Base-by-base conservation (phyloP, 1,140 invertebrate genomes). In the Eubasilissa regina region DNA sequence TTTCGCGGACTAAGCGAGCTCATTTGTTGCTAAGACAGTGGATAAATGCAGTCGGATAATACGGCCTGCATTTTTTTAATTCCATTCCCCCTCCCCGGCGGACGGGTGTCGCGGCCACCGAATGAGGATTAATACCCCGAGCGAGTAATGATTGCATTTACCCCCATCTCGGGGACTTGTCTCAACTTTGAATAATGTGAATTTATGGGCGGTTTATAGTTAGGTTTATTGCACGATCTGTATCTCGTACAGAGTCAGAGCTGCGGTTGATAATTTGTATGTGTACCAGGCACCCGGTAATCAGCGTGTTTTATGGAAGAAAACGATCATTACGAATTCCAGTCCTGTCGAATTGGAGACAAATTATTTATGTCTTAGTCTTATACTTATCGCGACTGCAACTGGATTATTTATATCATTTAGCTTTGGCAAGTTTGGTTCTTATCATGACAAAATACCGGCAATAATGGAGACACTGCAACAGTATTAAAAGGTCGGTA, bases 21-120 rank as follows among this genome's bases (percentile, higher is more conserved):
- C 76, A 78, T 70, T 78, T 70, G 76, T 78, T 35, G 47, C 9
- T 25, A 35, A 64, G 76, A 78, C 76, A 68, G 35, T 21, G 47
- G 76, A 78, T 72, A 68, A 78, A 78, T 78, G 76, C 47, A 10
- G 13, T n/a, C 4, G 74, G 74, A 64, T 48, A 76, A 55, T 58
- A n/a, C 55, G 17, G 72, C 35, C 58, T 75, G 72, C 53, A 19
- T 75, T 75, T 75, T 75, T 75, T 55, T 58, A 21, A 75, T 75
- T 58, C 55, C 53, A 8, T 53, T 43, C 51, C 51, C 13, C 35
- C 51, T n/a, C 70, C n/a, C 70, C 21, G n/a, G 17, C n/a, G 21
- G n/a, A 13, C 55, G 55, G 44, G 62, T 53, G 35, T 66, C 68
- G 68, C 45, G 12, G 60, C 64, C 43, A 48, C 62, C 53, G 68